phyloP scores from a whole-genome alignment of 1,140 invertebrate genomes.

The Drosophila mauritiana region DNA sequence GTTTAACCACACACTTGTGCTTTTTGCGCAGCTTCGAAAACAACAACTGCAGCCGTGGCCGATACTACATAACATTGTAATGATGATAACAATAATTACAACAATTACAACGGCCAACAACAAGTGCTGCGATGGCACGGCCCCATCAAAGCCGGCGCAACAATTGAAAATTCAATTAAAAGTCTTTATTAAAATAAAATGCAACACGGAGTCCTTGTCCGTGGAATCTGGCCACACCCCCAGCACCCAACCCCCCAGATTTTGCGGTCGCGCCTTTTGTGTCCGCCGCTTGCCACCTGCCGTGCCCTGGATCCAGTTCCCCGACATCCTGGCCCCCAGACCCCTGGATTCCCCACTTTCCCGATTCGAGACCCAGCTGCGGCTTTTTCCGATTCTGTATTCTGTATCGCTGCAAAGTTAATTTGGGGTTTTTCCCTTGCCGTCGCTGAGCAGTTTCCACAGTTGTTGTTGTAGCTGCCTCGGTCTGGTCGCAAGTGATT shows the following conservation, averaged over 20 bases:
- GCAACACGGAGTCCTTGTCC: constrained; percentile 54
- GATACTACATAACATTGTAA: constrained; percentile 65
- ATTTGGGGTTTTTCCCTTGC: constrained; percentile 68
- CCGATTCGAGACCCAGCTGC: constrained; percentile 41
- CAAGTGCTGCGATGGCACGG: constrained; percentile 22
- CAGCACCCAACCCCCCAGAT: constrained; percentile 3
- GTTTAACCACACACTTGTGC: constrained; percentile 72
- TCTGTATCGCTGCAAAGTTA: constrained; percentile 75
- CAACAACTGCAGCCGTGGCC: constrained; percentile 29
- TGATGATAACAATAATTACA: constrained; percentile 68
- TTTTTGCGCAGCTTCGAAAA: constrained; percentile 44
- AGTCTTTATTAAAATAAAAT: constrained; percentile 83
- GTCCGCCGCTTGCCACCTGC: constrained; percentile 62
- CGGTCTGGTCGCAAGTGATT: constrained; percentile 71
- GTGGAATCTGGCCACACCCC: constrained; percentile 10
- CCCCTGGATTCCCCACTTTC: neutral
- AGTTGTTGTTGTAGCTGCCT: constrained; percentile 42
- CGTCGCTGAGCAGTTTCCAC: constrained; percentile 32
- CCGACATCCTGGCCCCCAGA: neutral
- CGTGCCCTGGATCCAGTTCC: constrained; percentile 30
- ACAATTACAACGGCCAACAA: constrained; percentile 50
- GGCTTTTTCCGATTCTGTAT: constrained; percentile 63
- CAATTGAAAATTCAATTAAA: constrained; percentile 83
- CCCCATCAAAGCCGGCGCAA: constrained; percentile 48
- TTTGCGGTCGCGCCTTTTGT: constrained; percentile 66